Evolutionary conservation across 2,888 invertebrate species (phyloP), one percentile per base, ranked within the genome.

Genomic region (Mamestra brassicae): DNA sequence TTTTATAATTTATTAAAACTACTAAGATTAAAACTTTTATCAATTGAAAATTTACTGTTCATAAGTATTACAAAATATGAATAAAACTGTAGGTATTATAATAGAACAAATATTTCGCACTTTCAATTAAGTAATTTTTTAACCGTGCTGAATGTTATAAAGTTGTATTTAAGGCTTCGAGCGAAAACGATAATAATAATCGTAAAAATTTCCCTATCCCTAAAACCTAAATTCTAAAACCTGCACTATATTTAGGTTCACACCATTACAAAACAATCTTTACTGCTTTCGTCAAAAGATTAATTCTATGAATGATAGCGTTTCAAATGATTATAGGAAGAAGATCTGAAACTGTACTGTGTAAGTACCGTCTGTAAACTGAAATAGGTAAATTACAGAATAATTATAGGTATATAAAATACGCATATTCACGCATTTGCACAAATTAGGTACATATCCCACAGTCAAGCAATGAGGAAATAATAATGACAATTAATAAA

Each of bases 391-490:
- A 60, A 45, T 55, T 10, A 61, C 38, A 68, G 10, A 42, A 75
- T 60, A 50, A 7, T 52, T 50, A 45, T 60, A 75, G 11, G 38
- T 55, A 62, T 13, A 15, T 58, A 60, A 26, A 26, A 26, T 26
- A 15, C 60, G n/a, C 34, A 52, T 74, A 74, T 47, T 54, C 50
- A 42, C 10, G 54, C 42, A 58, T 57, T 52, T 36, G 2, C 61
- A 47, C 17, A 52, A 55, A 50, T 42, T 73, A 68, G 13, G n/a
- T 61, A 83, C 58, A 5, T 6, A 42, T 42, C 6, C 11, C 10
- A 17, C 36, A 52, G 67, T 75, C 55, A 38, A 45, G n/a, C 65
- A 74, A 80, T 71, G 36, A 80, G 84, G 81, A 80, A 74, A 84
- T 55, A 83, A 84, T 55, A 54, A 64, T 36, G 15, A 52, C 47